These are phyloP conservation scores for Atrina japonica DNA, from an alignment of 2,888 invertebrate genomes.

Conservation along the genomic window DNA sequence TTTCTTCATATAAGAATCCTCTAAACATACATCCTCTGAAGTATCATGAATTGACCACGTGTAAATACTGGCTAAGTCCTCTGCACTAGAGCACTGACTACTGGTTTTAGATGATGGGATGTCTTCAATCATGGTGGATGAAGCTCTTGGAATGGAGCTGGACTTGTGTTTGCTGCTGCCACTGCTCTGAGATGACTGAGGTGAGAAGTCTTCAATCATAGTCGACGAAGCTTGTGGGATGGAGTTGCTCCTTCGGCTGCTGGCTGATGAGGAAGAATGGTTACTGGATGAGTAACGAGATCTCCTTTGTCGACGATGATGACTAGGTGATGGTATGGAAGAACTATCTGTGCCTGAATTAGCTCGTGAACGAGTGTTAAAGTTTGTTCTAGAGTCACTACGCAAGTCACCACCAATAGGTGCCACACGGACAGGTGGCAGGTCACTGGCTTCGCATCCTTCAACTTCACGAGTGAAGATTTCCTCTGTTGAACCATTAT, in stretches of 20 bases:
- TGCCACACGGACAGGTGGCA: slow-evolving; percentile 44
- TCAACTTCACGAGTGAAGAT: slow-evolving; percentile 62
- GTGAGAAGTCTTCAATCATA: slow-evolving; percentile 63
- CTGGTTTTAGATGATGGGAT: slow-evolving; percentile 60
- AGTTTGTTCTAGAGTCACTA: slow-evolving; percentile 17
- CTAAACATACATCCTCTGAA: slow-evolving; percentile 59
- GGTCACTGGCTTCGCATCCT: slow-evolving; percentile 58
- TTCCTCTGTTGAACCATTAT: slow-evolving; percentile 50
- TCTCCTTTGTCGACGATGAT: slow-evolving; percentile 43
- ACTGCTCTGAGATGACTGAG: slow-evolving; percentile 56
- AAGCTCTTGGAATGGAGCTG: slow-evolving; percentile 65
- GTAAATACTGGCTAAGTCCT: slow-evolving; percentile 65
- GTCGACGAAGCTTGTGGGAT: slow-evolving; percentile 70
- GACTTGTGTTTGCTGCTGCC: slow-evolving; percentile 53
- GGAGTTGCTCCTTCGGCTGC: slow-evolving; percentile 56
- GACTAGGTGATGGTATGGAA: slow-evolving; percentile 48
- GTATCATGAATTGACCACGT: slow-evolving; percentile 69
- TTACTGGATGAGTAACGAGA: slow-evolving; percentile 43
- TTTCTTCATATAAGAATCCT: slow-evolving; percentile 65
- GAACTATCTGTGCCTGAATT: slow-evolving; percentile 54
- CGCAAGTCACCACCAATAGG: slow-evolving; percentile 21
- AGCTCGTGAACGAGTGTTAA: slow-evolving; percentile 21
- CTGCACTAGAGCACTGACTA: slow-evolving; percentile 47
- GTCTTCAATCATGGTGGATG: slow-evolving; percentile 69
- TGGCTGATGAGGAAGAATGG: slow-evolving; percentile 48